Evolutionary conservation across 2,113 vertebrate genomes (phyloP), one percentile per base, ranked within the genome.

Genomic region (Tachysurus vachellii): DNA sequence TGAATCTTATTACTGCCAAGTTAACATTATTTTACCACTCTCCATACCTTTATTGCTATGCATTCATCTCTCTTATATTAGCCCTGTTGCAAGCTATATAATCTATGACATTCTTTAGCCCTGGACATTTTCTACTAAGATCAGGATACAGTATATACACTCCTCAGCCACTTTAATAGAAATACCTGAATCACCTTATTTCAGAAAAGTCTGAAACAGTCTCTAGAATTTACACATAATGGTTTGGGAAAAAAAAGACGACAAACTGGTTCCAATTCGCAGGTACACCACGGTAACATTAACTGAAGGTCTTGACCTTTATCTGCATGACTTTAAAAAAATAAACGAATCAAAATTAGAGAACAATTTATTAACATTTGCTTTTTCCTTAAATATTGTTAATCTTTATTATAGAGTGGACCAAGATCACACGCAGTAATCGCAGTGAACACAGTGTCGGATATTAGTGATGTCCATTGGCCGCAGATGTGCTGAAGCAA

Each of bases 121-220:
- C 26, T 19, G 16, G 36, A 4, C 36, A n/a, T 10, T 50, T 57
- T 26, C 6, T 57, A 64, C 11, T 53, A 5, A 26, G 9, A 2
- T 57, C 19, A 79, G 19, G 44, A 47, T 83, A 76, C 57, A 42
- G 21, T 23, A 73, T 80, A 23, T 50, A 47, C n/a, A 57, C 64
- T 94, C 82, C 97, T 97, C 95, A 4, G 16, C 3, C 6, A 53
- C 4, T 77, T 76, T n/a, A 53, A 53, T n/a, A 50, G 73, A 50
- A 75, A 47, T 10, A 47, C 42, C 42, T 23, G 10, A 44, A 44
- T 42, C 31, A 71, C 2, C 5, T 71, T 71, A 68, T 19, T 47
- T 75, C 4, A 47, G 21, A 47, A 73, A 44, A 71, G 62, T 64
- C 23, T 12, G 62, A 64, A 66, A 66, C 26, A 12, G 62, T 66